Evolutionary conservation across 1,140 invertebrate species (phyloP), one percentile per base, ranked within the genome.

Genomic region (Acromyrmex echinatior): DNA sequence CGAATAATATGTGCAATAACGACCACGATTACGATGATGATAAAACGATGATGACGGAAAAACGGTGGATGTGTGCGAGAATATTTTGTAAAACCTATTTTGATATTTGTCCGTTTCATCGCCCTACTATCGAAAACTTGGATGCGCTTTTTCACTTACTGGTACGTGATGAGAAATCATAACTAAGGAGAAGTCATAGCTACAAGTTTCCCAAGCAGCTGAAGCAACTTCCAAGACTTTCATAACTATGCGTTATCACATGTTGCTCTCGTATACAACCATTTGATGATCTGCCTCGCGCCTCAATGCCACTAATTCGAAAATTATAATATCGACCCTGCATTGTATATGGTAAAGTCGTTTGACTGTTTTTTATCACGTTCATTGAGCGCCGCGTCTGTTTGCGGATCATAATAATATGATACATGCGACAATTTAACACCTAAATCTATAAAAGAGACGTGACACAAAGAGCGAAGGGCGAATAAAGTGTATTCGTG

Each of bases 91-190:
- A 79, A 89, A 89, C 12, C 76, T 49, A 31, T 49, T 35, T 4
- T 14, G n/a, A 14, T 60, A 74, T 74, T 76, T 74, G 31, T 85
- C 56, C 58, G n/a, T 88, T 28, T 73, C 70, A 58, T 90, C 80
- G 16, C 25, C 60, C 70, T 16, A 51, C 35, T 39, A 7, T 56
- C 74, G 62, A 91, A 31, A 91, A 91, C 68, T 91, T 68, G 62
- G 79, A 82, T 87, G 81, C 78, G 53, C 68, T 68, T 81, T 90
- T 91, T 86, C 87, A 91, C 85, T 91, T 91, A 89, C 62, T 65
- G 45, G 14, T 49, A 91, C 90, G 90, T 91, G 90, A 91, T 88
- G 90, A 73, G 90, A 91, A 86, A 87, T 77, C 80, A 51, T 45
- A 79, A 91, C 65, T 25, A n/a, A 58, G 14, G 62, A n/a, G 9